Conservation (phyloP, 53 echinoderm and acorn worm genomes). For the Temnopleurus reevesii region DNA sequence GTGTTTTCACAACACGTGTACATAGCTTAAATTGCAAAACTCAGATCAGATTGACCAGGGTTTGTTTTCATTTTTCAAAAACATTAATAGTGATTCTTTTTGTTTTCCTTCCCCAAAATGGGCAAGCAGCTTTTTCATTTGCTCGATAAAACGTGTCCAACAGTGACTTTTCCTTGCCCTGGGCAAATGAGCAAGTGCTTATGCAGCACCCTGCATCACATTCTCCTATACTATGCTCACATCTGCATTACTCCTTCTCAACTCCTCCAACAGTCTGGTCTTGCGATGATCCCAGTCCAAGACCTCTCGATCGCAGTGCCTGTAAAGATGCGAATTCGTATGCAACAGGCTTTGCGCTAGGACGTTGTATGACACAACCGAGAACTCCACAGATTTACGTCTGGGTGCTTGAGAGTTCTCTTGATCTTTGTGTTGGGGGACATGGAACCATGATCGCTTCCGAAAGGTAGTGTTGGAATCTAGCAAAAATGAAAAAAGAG, state of each 20-base stretch:
- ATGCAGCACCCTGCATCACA: too few species aligned
- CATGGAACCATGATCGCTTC: conserved; percentile 1
- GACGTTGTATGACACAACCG: conserved; percentile 81
- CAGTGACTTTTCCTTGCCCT: too few species aligned
- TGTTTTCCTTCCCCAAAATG: too few species aligned
- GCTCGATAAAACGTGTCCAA: too few species aligned
- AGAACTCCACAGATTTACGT: conserved; percentile 49
- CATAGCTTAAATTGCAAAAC: too few species aligned
- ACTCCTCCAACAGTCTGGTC: conserved; percentile 66
- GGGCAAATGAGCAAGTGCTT: too few species aligned
- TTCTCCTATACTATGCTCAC: too few species aligned
- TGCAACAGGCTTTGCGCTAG: conserved; percentile 85
- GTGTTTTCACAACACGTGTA: too few species aligned
- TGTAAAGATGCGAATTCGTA: conserved; percentile 67
- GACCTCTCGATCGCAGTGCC: conserved; percentile 54
- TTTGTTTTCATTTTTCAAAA: too few species aligned
- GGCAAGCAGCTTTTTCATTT: too few species aligned
- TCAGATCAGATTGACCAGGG: too few species aligned
- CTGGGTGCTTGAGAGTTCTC: background rate
- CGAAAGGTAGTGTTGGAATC: background rate
- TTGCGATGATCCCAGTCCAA: conserved; percentile 79
- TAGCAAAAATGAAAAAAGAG: background rate
- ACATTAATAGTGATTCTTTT: too few species aligned
- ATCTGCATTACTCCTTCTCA: conserved; percentile 67
- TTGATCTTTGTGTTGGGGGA: background rate